Evolutionary conservation across 2,888 invertebrate species (phyloP), one percentile per base, ranked within the genome.

Genomic region (Ophion ellenae): DNA sequence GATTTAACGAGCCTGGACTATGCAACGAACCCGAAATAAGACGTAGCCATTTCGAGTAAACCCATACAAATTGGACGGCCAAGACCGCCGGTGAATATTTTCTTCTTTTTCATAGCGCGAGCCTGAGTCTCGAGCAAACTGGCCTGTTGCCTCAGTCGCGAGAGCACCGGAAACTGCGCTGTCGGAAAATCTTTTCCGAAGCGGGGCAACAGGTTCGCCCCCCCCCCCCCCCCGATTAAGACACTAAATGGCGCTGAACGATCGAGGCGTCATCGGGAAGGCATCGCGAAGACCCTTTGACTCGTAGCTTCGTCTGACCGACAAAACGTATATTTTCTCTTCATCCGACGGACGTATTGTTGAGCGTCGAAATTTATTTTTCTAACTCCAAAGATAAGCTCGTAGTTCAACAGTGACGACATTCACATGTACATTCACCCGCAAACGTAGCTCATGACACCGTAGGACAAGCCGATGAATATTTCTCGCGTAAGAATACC

Each of bases 281-380:
- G 45, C 69, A 14, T 24, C 70, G 61, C 45, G 36, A 47, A 70
- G 75, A 77, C 76, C 76, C 83, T 83, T 74, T 86, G 83, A 86
- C 80, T 83, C 76, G 69, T 40, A 20, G 40, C 36, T 57, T 69
- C 59, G 40, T 32, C 53, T 10, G 32, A 61, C 61, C 61, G 45
- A 70, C 74, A 45, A 63, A 82, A 73, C 70, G 24, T 61, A 53
- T 66, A 59, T 53, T 74, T 81, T 69, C 40, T 71, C 71, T 63
- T 64, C 71, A 3, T 71, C 59, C 32, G 81, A 64, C 69, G 17
- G 59, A 20, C 40, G 59, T 28, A 69, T 45, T 28, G 69, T 69
- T 61, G 78, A 59, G 57, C n/a, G 74, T 74, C 32, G 40, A 28
- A 67, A 74, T 81, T 80, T 81, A 78, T 80, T 84, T 80, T 70